phyloP scores from a whole-genome alignment of 2,797 vertebrate genomes.

The Acanthurus lineatus region DNA sequence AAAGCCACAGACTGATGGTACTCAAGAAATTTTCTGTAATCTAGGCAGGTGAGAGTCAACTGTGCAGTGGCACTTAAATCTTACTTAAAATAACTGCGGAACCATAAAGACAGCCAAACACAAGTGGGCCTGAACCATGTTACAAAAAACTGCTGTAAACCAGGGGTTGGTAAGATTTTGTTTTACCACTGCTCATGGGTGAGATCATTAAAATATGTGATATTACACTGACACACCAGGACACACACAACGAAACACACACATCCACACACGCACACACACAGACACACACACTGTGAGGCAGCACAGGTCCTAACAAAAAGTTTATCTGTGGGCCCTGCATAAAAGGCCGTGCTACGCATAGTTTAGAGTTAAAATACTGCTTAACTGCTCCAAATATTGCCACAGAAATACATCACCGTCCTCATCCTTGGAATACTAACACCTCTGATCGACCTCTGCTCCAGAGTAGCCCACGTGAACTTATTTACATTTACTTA shows the following conservation, averaged over 20 bases:
- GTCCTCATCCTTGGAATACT: background rate
- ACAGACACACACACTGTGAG: background rate
- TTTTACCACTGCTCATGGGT: background rate
- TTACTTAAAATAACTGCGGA: conserved; percentile 9
- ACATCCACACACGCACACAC: background rate
- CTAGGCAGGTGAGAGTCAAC: conserved; percentile 12
- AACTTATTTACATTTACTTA: background rate
- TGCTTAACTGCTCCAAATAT: background rate
- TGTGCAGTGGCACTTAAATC: background rate
- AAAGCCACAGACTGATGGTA: background rate
- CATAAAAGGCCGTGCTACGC: background rate
- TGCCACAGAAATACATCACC: background rate
- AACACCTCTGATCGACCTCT: background rate
- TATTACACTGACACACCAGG: background rate
- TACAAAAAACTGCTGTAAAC: background rate
- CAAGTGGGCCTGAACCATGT: background rate
- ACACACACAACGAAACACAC: background rate
- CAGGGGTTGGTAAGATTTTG: too few species aligned
- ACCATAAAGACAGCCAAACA: background rate
- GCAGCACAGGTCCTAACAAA: background rate
- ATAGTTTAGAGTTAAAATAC: background rate
- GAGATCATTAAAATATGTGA: background rate
- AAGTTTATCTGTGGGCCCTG: conserved; percentile 7
- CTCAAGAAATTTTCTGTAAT: background rate
- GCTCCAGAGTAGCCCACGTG: conserved; percentile 6